Evolutionary conservation across 2,888 invertebrate genomes (phyloP), one percentile per base, ranked within the genome.

Genomic region (Xestia sexstrigata): DNA sequence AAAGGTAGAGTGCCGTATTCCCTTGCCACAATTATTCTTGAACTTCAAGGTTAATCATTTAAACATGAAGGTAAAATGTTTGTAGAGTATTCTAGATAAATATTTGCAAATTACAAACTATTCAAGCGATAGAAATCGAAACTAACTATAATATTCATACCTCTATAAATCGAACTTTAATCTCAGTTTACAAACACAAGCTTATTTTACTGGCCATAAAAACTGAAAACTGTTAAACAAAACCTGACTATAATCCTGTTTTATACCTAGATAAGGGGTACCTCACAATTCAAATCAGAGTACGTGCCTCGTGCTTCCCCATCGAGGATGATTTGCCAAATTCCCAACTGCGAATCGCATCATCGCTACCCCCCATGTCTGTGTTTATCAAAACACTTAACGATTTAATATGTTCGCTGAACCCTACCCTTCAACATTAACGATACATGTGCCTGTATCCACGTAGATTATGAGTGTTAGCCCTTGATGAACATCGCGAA

Each of bases 311-410:
- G 93, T 93, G 92, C 93, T 90, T 93, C 91, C 92, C 93, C 89
- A 90, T 87, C 89, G 89, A 85, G 93, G 87, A 94, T 95, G 95
- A 95, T 95, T 93, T 94, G 91, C 93, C 90, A 92, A 95, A 95
- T 94, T 94, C 92, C 93, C 92, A 91, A 92, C 92, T 88, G 91
- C 87, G 93, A 93, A 94, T 94, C 93, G 92, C 94, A 94, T 95
- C 94, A 95, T 93, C 92, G 92, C 91, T 92, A 91, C 90, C 94
- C 94, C 94, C 93, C 90, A 87, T 93, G 95, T 95, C 95, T 95
- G 93, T 96, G 95, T 96, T 96, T 96, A 96, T 96, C 96, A 95
- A 96, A 96, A 96, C 96, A 96, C 96, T 96, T 96, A 96, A 95
- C 96, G 95, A 95, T 95, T 95, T 96, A 96, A 96, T 96, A 95